Conservation (phyloP, 2,888 invertebrate genomes). For the Hypomecis atomaria region DNA sequence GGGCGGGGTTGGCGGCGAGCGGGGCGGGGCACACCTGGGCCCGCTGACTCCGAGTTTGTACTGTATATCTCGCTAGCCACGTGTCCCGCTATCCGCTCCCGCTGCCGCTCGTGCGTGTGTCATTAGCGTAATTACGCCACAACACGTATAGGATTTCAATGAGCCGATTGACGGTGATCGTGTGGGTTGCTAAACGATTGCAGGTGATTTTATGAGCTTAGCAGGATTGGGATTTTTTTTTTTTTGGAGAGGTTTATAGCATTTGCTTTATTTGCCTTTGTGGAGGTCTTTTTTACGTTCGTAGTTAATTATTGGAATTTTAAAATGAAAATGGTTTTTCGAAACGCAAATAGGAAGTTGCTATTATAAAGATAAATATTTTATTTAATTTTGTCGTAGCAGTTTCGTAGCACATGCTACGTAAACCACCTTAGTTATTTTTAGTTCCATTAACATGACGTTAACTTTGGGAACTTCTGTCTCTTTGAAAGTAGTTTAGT, state of each 20-base stretch:
- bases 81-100: conserved; percentile 55
- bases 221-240: not conserved
- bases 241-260: not conserved
- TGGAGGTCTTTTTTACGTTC: not conserved
- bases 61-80: conserved; percentile 44
- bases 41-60: conserved; percentile 54
- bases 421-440: not conserved
- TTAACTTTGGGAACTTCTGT: too few relatives aligned
- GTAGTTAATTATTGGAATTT: not conserved
- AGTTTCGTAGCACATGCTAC: conserved; percentile 30
- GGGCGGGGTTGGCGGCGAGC: conserved; percentile 62
- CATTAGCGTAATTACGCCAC: conserved; percentile 67
- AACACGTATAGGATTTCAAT: conserved; percentile 68
- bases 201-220: conserved; percentile 46
- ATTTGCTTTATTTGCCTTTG: not conserved
- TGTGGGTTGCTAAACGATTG: conserved; percentile 57
- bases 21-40: conserved; percentile 82
- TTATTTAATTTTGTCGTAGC: conserved; percentile 21
- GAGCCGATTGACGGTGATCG: conserved; percentile 68
- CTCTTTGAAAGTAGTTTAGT: too few relatives aligned
- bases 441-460: not conserved
- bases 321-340: too few relatives aligned
- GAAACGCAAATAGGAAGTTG: too few relatives aligned
- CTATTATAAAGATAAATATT: too few relatives aligned
- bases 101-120: conserved; percentile 54